Conservation (phyloP, 2,888 invertebrate species). For the Calephelis perditalis region DNA sequence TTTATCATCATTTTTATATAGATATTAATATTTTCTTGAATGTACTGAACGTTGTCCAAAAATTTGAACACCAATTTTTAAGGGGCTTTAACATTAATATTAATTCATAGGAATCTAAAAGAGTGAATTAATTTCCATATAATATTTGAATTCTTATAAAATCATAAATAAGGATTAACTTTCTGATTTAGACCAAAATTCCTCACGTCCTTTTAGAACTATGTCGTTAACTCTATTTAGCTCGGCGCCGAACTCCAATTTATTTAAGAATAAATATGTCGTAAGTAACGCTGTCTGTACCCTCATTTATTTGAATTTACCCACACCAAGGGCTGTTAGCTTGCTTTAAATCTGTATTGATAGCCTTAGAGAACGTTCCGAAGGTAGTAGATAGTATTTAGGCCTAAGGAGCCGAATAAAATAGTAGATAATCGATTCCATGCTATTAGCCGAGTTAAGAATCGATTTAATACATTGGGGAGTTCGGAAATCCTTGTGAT, state of each 20-base stretch:
- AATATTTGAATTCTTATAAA: no score
- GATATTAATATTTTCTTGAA: no score
- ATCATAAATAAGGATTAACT: background rate
- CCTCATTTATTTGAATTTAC: constrained; percentile 37
- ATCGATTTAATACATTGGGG: constrained; percentile 6
- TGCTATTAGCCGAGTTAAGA: constrained; percentile 10
- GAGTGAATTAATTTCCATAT: no score
- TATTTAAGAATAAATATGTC: constrained; percentile 34
- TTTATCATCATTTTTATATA: no score
- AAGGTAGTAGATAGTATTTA: constrained; percentile 13
- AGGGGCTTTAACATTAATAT: no score
- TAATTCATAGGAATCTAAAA: no score
- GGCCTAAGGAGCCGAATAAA: constrained; percentile 10
- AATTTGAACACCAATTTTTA: no score
- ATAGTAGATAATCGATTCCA: constrained; percentile 8
- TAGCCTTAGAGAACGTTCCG: constrained; percentile 20
- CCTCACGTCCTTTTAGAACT: background rate
- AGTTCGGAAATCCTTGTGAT: background rate
- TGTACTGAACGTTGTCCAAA: no score
- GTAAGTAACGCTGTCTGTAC: constrained; percentile 27
- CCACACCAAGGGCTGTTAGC: constrained; percentile 29
- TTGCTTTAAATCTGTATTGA: constrained; percentile 27
- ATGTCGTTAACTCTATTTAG: constrained; percentile 8
- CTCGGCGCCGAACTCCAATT: constrained; percentile 17
- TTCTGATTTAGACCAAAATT: background rate